phyloP scores from a whole-genome alignment of 2,888 invertebrate genomes.

The Alviniconcha strummeri region DNA sequence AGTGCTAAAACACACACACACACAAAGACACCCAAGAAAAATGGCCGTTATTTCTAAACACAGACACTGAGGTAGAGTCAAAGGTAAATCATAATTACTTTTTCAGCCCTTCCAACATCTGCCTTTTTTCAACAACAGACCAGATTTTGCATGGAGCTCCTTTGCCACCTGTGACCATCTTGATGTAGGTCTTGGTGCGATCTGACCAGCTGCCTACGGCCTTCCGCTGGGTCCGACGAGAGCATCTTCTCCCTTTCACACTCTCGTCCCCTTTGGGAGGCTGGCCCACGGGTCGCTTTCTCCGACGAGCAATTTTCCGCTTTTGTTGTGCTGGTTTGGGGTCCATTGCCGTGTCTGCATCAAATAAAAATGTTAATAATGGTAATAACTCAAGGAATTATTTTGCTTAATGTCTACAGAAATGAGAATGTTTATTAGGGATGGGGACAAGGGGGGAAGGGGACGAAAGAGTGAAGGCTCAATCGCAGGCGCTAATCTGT shows the following conservation, averaged over 20 bases:
- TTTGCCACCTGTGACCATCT: constrained; percentile 8
- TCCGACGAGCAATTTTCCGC: background rate
- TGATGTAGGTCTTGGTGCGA: background rate
- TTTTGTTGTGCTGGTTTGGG: background rate
- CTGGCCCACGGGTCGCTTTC: background rate
- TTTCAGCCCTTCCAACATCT: background rate
- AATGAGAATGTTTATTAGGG: too few relatives aligned
- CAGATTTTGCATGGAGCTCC: constrained; percentile 10
- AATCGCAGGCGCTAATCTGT: too few relatives aligned
- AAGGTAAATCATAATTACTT: background rate
- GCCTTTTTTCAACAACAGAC: background rate
- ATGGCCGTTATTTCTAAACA: too few relatives aligned
- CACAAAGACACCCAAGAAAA: too few relatives aligned
- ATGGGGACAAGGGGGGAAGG: too few relatives aligned
- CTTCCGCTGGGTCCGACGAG: background rate
- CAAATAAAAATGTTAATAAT: background rate
- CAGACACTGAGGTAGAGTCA: too few relatives aligned
- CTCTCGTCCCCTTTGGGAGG: background rate
- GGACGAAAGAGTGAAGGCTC: too few relatives aligned
- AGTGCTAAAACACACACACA: too few relatives aligned
- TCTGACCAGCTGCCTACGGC: background rate
- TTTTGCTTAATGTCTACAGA: too few relatives aligned
- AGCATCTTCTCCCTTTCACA: too few relatives aligned
- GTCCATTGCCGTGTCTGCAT: background rate
- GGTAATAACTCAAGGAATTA: too few relatives aligned